phyloP scores from a whole-genome alignment of 2,113 vertebrate genomes.

The Ariopsis seemanni region DNA sequence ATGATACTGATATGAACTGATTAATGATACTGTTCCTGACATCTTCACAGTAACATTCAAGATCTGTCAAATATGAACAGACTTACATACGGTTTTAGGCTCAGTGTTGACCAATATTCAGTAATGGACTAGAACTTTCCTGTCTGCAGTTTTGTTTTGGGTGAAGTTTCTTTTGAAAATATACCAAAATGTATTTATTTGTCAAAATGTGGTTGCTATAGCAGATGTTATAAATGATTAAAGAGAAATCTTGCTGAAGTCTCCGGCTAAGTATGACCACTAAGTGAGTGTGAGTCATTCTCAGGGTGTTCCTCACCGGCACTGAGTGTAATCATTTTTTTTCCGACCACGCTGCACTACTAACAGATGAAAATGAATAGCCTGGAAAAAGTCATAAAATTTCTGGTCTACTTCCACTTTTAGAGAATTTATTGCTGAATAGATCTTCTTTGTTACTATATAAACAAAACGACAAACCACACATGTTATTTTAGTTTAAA shows the following conservation, averaged over 20 bases:
- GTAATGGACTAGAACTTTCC: neutral
- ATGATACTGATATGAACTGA: neutral
- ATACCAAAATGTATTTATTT: neutral
- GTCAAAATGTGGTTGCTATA: slow-evolving; percentile 29
- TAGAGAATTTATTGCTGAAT: neutral
- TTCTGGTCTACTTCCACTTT: neutral
- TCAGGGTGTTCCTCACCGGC: slow-evolving; percentile 40
- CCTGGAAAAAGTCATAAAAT: neutral
- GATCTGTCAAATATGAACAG: neutral
- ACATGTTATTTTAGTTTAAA: neutral
- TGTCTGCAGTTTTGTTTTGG: neutral
- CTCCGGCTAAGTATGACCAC: neutral
- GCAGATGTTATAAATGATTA: neutral
- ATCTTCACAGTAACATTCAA: too few relatives aligned
- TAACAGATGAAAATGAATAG: neutral
- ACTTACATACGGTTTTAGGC: neutral
- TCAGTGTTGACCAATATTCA: neutral
- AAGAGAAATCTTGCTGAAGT: neutral
- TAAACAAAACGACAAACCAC: neutral
- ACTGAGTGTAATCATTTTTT: neutral
- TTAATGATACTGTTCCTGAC: neutral
- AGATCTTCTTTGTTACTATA: neutral
- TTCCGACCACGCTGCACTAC: neutral
- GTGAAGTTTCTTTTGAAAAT: neutral
- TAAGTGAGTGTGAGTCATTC: slow-evolving; percentile 28